Base-by-base conservation (phyloP, 1,140 invertebrate genomes). In the Mercenaria mercenaria region DNA sequence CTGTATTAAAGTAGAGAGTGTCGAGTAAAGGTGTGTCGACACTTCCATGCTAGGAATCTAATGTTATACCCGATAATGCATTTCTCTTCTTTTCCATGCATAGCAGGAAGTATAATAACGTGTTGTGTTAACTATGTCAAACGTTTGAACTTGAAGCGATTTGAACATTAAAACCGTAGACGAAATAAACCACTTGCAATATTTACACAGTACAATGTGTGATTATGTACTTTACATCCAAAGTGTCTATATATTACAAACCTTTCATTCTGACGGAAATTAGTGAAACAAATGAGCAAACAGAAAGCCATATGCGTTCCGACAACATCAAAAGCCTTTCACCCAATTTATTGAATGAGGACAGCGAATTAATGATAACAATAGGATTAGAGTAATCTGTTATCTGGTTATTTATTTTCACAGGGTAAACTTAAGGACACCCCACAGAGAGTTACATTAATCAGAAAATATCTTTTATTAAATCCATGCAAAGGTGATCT, bases 281-380 rank as follows among this genome's bases (percentile, higher is more conserved):
- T 50, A n/a, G 76, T 8, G 76, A n/a, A 32, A 26, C 29, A 56
- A 52, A 79, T 56, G 10, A 50, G 47, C 26, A 39, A 79, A 56
- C 20, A 56, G 13, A 34, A 56, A 56, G 37, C 50, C 50, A 56
- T 39, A 79, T 56, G 47, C 29, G 76, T 26, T 13, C 32, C 15
- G 4, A 32, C 2, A 56, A 79, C 76, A 52, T 79, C 76, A 79
- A 79, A 79, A 23, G 76, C 43, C 47, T 56, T 56, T 56, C 76
- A 56, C 47, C 47, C 29, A 59, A 20, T 79, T 79, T 79, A 79
- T 79, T 50, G 76, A 79, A 79, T 79, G 47, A 79, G 76, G 76
- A 79, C 76, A 79, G 18, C 50, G 76, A 79, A 56, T 79, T 56
- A 79, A 79, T 79, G 76, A 79, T 79, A 79, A 79, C 76, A 79